Evolutionary conservation across 2,797 vertebrate genomes (phyloP).

Genomic region (Enteromius treurensis): DNA sequence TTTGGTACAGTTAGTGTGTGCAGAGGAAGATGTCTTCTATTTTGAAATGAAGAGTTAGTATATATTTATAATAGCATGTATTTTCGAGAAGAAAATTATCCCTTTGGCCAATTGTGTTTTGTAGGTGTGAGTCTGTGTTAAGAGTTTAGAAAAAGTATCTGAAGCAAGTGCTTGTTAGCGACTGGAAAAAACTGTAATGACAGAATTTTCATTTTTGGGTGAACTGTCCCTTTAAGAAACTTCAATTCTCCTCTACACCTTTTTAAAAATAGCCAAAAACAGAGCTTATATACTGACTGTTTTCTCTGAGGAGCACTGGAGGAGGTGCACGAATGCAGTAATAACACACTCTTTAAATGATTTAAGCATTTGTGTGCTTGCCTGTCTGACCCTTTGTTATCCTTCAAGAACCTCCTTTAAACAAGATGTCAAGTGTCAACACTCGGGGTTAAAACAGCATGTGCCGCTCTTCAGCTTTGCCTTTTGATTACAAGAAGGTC

Average conservation of each 20-base stretch:
- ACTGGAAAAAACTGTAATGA: not conserved
- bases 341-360: constrained; percentile 73
- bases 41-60: too few species aligned
- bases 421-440: constrained; percentile 73
- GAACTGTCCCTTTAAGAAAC: not conserved
- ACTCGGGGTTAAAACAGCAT: constrained; percentile 73
- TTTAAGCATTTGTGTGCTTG: constrained; percentile 70
- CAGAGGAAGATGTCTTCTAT: too few species aligned
- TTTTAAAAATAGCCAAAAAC: constrained; percentile 57
- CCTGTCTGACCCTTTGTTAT: constrained; percentile 69
- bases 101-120: too few species aligned
- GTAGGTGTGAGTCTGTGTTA: too few species aligned
- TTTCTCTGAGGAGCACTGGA: not conserved
- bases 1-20: too few species aligned
- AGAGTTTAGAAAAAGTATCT: too few species aligned
- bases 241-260: not conserved
- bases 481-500: constrained; percentile 29
- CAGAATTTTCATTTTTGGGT: not conserved
- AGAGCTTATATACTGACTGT: constrained; percentile 65
- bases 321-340: constrained; percentile 64
- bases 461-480: constrained; percentile 61
- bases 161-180: too few species aligned
- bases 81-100: too few species aligned
- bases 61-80: too few species aligned
- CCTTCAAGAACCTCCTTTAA: constrained; percentile 71